phyloP scores from a whole-genome alignment of 1,140 invertebrate genomes.

The Diachasma alloeum region DNA sequence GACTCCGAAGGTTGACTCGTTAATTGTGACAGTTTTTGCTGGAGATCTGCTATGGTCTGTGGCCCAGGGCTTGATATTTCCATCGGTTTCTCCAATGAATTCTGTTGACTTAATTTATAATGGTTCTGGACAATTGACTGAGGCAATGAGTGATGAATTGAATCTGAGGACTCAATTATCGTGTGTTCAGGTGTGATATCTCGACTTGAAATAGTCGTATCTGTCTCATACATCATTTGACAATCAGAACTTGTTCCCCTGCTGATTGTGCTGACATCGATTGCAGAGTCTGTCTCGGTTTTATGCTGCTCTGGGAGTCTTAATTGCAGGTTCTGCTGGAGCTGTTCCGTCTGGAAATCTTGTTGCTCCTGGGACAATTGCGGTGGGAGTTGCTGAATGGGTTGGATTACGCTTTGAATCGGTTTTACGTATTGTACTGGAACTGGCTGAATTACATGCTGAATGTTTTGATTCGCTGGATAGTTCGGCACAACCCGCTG shows the following conservation, averaged over 20 bases:
- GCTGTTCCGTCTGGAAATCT: constrained; percentile 35
- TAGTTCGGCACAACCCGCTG: constrained; percentile 31
- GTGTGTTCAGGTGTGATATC: constrained; percentile 62
- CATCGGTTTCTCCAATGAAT: constrained; percentile 63
- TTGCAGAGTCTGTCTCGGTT: constrained; percentile 46
- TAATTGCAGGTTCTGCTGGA: constrained; percentile 51
- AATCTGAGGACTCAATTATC: constrained; percentile 53
- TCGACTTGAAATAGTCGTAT: constrained; percentile 53
- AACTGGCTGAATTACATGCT: constrained; percentile 19
- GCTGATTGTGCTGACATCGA: constrained; percentile 49
- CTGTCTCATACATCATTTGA: constrained; percentile 57
- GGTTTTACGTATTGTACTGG: constrained; percentile 28
- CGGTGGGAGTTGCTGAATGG: constrained; percentile 8
- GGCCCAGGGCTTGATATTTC: constrained; percentile 50
- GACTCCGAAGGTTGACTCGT: constrained; percentile 68
- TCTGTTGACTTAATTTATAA: constrained; percentile 65
- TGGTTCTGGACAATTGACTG: constrained; percentile 46
- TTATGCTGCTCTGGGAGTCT: constrained; percentile 46
- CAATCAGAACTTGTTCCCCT: constrained; percentile 56
- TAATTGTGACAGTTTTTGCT: constrained; percentile 66
- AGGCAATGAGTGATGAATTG: constrained; percentile 47
- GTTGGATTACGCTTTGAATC: constrained; percentile 16
- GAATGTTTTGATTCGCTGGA: neutral
- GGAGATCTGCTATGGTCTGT: constrained; percentile 67
- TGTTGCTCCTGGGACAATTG: constrained; percentile 18